phyloP scores from a whole-genome alignment of 1,140 invertebrate genomes.

The Cherax destructor region DNA sequence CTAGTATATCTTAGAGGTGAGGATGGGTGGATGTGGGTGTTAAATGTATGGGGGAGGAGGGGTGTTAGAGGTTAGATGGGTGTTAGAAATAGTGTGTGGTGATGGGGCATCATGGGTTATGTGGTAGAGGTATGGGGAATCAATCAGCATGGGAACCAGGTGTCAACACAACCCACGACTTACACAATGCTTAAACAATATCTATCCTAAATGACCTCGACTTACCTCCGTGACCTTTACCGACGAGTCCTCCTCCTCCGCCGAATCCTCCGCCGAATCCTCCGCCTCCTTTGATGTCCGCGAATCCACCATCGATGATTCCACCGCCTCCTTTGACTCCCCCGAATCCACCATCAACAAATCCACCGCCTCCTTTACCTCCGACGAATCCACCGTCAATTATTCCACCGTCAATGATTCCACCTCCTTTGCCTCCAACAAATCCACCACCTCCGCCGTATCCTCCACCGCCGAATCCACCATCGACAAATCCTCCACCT shows the following conservation, averaged over 20 bases:
- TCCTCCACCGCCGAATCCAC: not conserved
- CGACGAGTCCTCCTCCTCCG: not conserved
- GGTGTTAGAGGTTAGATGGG: no score
- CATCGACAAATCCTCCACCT: not conserved
- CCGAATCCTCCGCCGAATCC: not conserved
- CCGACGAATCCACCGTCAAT: not conserved
- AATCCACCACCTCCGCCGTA: not conserved
- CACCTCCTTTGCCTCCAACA: not conserved
- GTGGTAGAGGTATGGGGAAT: not conserved
- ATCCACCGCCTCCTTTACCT: not conserved
- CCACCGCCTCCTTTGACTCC: not conserved
- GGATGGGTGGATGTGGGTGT: no score
- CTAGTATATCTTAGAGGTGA: no score
- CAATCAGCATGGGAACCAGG: no score
- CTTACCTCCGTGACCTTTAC: no score
- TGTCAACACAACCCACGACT: no score
- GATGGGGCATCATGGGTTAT: no score
- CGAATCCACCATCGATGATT: not conserved
- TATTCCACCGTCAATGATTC: not conserved
- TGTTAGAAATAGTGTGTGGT: no score
- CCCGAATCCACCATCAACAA: not conserved
- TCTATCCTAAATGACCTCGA: no score
- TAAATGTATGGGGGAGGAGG: no score
- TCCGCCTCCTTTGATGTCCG: not conserved
- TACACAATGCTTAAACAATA: no score